Evolutionary conservation across 1,140 invertebrate species (phyloP).

Genomic region (Gerris buenoi): DNA sequence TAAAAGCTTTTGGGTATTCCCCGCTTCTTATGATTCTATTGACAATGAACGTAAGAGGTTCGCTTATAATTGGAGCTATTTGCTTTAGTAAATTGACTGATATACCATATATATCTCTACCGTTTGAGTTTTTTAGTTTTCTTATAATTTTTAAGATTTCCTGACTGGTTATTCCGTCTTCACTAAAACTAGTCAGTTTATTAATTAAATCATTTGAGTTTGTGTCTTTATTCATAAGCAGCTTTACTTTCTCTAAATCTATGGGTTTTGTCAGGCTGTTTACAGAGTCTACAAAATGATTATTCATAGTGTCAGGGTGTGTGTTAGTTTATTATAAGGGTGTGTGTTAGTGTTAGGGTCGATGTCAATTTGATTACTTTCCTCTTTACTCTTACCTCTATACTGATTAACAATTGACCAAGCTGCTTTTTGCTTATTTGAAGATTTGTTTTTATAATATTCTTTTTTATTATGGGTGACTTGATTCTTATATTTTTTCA

Average conservation of each 20-base stretch:
- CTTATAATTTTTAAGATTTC: not conserved
- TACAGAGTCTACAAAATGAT: not conserved
- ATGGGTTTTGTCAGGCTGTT: not conserved
- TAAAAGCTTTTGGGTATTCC: not conserved
- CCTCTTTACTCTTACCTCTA: not conserved
- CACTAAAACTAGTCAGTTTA: not conserved
- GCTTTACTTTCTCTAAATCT: not conserved
- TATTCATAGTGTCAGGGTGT: not conserved
- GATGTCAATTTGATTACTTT: not conserved
- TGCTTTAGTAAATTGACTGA: not conserved
- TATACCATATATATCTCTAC: not conserved
- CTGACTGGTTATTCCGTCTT: not conserved
- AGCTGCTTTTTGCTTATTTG: not conserved
- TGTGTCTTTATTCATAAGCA: not conserved
- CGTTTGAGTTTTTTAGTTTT: not conserved
- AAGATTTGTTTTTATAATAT: not conserved
- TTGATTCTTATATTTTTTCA: not conserved
- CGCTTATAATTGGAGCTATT: not conserved
- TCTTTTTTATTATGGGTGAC: not conserved
- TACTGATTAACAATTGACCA: not conserved
- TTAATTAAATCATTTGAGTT: not conserved
- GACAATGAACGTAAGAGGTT: not conserved
- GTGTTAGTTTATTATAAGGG: not conserved
- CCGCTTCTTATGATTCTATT: not conserved
- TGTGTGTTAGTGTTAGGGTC: not conserved